Evolutionary conservation across 2,113 vertebrate genomes (phyloP), one percentile per base, ranked within the genome.

Genomic region (Bostrychus sinensis): DNA sequence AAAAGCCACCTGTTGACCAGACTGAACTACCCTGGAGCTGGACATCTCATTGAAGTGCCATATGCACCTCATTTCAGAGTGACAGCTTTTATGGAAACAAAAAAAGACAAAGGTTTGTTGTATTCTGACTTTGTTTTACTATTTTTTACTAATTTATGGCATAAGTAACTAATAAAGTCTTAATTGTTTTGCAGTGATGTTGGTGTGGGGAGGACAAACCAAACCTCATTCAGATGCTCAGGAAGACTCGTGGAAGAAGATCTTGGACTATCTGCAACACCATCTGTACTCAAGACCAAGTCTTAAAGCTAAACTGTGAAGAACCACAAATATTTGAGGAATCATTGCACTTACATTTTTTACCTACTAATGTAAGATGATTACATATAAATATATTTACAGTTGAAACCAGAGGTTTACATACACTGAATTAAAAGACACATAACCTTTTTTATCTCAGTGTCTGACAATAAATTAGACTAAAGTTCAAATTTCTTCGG

Each of bases 31-130:
- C 87, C 85, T 3, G 71, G 12, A 0, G 2, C 91, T 0, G 91
- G 92, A 59, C 92, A 92, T 43, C 82, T 92, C 41, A 93, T 92
- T 1, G 91, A 93, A 66, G 89, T 89, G 0, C 92, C 92, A 0
- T 92, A 81, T 84, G 66, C 81, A 0, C 91, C 91, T 26, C 92
- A 90, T 70, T 65, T 83, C 64, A 76, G 86, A 48, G 67, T 77
- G 1, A 70, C 76, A 1, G 87, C 72, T 11, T 90, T 89, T 23
- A 56, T 54, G 0, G 0, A 63, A 0, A 0, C 5, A 0, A 1
- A 0, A 7, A 48, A 20, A 7, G 0, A 70, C 4, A 90, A 83
- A 78, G 62, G 76, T 85, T 36, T 25, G 63, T 46, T 6, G n/a
- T n/a, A n/a, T n/a, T 7, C 46, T 16, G n/a, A n/a, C n/a, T n/a